These are phyloP conservation scores for Thermophis baileyi DNA, from an alignment of 2,113 vertebrate genomes.

Conservation along the genomic window DNA sequence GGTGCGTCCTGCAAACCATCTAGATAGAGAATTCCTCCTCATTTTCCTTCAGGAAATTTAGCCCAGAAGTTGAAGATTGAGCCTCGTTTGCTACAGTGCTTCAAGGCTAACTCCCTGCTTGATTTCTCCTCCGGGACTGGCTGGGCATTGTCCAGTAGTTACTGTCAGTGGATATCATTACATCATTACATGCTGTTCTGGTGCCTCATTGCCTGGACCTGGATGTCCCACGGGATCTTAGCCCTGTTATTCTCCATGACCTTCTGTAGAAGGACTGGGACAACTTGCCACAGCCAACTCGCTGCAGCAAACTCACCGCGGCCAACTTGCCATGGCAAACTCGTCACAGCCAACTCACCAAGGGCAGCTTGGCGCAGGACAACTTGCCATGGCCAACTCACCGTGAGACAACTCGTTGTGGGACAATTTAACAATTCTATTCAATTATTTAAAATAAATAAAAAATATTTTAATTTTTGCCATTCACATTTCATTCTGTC, in stretches of 20 bases:
- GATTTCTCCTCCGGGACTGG: neutral
- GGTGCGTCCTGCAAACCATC: neutral
- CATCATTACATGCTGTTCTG: neutral
- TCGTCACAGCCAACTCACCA: no score
- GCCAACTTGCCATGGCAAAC: no score
- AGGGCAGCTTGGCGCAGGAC: no score
- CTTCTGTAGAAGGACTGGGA: neutral
- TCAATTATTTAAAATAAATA: no score
- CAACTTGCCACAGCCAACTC: no score
- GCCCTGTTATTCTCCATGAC: neutral
- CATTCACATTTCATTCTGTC: no score
- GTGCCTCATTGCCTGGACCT: neutral
- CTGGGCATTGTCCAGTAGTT: neutral
- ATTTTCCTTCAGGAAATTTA: neutral
- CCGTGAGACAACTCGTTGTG: no score
- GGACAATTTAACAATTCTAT: no score
- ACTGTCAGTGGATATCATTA: neutral
- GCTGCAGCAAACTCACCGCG: accelerated
- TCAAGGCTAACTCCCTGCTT: neutral
- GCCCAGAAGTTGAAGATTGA: neutral
- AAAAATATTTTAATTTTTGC: no score
- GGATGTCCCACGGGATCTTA: neutral
- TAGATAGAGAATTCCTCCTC: neutral
- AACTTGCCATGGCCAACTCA: no score
- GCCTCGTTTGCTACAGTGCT: neutral